phyloP scores from a whole-genome alignment of 2,888 invertebrate species.

The Euproctis similis region DNA sequence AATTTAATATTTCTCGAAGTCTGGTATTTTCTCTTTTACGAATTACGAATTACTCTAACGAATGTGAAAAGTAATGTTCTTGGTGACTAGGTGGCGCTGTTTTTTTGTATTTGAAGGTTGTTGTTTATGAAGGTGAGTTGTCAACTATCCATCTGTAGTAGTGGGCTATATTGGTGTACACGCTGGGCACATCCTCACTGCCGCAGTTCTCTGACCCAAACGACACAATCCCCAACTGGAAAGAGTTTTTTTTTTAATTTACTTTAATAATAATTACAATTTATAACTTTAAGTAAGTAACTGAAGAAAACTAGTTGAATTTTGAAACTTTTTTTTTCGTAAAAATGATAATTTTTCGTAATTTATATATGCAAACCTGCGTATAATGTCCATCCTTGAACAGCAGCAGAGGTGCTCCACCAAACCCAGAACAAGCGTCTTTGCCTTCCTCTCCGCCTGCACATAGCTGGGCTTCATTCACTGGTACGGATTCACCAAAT shows the following conservation, averaged over 20 bases:
- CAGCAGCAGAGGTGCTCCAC: constrained; percentile 83
- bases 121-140: constrained; percentile 48
- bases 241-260: too few species aligned
- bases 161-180: constrained; percentile 84
- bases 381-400: constrained; percentile 77
- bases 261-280: too few species aligned
- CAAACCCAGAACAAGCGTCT: constrained; percentile 87
- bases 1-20: too few species aligned
- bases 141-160: constrained; percentile 85
- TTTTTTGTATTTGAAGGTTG: background rate
- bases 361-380: constrained; percentile 68
- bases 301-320: too few species aligned
- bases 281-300: too few species aligned
- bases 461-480: constrained; percentile 79
- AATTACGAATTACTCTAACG: too few species aligned
- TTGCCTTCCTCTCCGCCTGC: constrained; percentile 84
- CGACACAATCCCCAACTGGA: constrained; percentile 84
- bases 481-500: constrained; percentile 80
- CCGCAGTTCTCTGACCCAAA: constrained; percentile 88
- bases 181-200: constrained; percentile 82
- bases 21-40: too few species aligned
- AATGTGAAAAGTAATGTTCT: background rate
- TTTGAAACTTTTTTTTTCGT: background rate
- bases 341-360: background rate
- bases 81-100: constrained; percentile 11